Percentiles rank a stretch among this genome's conserved stretches.
Conservation (phyloP, 2,797 vertebrate species). For the Chrosomus eos region DNA sequence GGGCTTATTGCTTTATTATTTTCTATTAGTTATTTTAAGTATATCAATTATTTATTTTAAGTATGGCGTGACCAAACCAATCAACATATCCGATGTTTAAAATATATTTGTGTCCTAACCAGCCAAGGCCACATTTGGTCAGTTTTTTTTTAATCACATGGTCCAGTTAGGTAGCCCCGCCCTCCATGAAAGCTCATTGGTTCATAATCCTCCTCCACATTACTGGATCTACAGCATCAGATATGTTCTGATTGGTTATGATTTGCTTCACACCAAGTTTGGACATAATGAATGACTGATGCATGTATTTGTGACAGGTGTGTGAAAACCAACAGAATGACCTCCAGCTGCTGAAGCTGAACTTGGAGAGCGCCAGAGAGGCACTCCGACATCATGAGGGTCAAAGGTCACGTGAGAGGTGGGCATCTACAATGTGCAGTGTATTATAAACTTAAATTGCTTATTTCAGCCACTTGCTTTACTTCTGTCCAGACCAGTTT, state of each 20-base stretch:
- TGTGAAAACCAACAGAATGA: conserved; percentile 86
- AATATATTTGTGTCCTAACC: neutral
- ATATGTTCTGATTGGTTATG: neutral
- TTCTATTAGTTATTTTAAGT: neutral
- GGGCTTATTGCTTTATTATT: neutral
- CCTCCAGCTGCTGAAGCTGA: conserved; percentile 83
- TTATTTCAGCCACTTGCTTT: neutral
- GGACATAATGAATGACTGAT: neutral
- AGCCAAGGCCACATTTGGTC: neutral
- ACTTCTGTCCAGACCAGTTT: neutral
- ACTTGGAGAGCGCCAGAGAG: conserved; percentile 80
- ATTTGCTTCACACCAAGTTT: neutral
- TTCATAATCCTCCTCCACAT: neutral
- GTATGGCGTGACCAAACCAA: neutral
- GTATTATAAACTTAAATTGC: neutral
- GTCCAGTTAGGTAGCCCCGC: neutral
- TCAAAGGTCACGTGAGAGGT: conserved; percentile 73
- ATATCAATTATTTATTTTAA: too few relatives aligned
- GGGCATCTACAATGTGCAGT: neutral
- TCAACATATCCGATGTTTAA: neutral
- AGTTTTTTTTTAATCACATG: neutral
- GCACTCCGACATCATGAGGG: conserved; percentile 67
- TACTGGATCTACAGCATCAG: neutral
- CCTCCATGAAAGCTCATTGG: neutral
- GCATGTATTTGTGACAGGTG: conserved; percentile 73